Percentiles rank a stretch among this genome's conserved stretches.
Conservation (phyloP, 2,888 invertebrate genomes). For the Chrysolina haemoptera region DNA sequence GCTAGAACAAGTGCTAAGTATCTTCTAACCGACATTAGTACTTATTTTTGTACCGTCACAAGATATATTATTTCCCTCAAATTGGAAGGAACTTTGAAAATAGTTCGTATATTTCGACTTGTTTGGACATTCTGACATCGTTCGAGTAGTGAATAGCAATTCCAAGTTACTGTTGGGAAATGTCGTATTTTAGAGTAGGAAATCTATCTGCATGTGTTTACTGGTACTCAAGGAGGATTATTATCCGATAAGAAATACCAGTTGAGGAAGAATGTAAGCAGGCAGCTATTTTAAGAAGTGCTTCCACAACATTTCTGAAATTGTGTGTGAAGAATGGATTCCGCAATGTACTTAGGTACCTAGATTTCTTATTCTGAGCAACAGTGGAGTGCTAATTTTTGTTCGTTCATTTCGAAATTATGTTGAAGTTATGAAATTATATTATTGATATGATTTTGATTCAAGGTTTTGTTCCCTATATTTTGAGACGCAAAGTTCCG, state of each 20-base stretch:
- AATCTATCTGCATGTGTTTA: background rate
- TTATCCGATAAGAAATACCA: background rate
- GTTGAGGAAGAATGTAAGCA: background rate
- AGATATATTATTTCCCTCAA: slow-evolving; percentile 9
- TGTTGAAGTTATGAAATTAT: too few species aligned
- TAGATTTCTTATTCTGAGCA: too few species aligned
- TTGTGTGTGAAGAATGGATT: too few species aligned
- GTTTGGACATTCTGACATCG: background rate
- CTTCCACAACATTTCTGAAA: background rate
- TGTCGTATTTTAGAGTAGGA: slow-evolving; percentile 8
- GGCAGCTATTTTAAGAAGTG: background rate
- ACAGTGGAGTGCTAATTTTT: too few species aligned
- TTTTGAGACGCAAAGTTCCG: too few species aligned
- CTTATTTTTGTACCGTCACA: background rate
- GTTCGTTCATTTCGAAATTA: too few species aligned
- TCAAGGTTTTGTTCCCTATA: too few species aligned
- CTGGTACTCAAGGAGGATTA: background rate
- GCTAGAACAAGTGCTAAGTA: background rate
- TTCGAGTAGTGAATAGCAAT: background rate
- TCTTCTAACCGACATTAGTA: background rate
- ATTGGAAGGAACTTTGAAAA: slow-evolving; percentile 1
- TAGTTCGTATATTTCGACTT: background rate
- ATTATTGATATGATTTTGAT: too few species aligned
- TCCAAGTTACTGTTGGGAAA: background rate
- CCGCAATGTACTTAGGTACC: too few species aligned